Evolutionary conservation across 2,797 vertebrate genomes (phyloP).

Genomic region (Mionectes olivaceus): DNA sequence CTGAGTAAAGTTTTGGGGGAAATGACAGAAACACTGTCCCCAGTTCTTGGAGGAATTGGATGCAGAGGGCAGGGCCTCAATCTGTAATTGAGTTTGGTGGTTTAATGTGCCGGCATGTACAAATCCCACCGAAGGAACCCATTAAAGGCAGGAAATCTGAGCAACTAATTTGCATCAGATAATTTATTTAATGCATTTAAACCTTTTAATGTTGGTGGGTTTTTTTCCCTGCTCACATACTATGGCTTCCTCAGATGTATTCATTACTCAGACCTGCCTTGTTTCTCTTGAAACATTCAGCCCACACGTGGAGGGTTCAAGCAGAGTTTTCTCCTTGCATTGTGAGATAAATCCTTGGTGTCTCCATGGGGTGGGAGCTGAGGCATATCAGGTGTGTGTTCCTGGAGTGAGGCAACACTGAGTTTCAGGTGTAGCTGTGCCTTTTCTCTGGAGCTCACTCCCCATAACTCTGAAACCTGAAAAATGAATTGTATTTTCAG

Average conservation of each 20-base stretch:
- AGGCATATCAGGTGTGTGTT: background rate
- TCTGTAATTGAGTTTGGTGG: background rate
- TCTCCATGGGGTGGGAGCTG: background rate
- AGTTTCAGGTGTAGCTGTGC: background rate
- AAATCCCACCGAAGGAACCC: background rate
- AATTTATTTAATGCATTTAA: slow-evolving; percentile 3
- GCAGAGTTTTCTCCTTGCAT: background rate
- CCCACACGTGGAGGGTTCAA: background rate
- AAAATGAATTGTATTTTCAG: background rate
- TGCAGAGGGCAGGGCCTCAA: background rate
- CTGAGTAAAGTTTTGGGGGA: background rate
- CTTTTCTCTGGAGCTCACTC: background rate
- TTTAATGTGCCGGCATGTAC: background rate
- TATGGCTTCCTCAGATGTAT: background rate
- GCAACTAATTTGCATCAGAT: background rate
- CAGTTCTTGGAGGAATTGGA: background rate
- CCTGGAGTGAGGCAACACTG: background rate
- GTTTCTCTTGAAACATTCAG: background rate
- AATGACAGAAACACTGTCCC: background rate
- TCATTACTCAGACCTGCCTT: background rate
- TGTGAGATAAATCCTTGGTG: background rate
- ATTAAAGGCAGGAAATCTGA: background rate
- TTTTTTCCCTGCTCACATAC: background rate
- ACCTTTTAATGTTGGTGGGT: background rate
- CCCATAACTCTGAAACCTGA: background rate